phyloP scores from a whole-genome alignment of 2,113 vertebrate genomes.

The Sinosuthora webbiana region DNA sequence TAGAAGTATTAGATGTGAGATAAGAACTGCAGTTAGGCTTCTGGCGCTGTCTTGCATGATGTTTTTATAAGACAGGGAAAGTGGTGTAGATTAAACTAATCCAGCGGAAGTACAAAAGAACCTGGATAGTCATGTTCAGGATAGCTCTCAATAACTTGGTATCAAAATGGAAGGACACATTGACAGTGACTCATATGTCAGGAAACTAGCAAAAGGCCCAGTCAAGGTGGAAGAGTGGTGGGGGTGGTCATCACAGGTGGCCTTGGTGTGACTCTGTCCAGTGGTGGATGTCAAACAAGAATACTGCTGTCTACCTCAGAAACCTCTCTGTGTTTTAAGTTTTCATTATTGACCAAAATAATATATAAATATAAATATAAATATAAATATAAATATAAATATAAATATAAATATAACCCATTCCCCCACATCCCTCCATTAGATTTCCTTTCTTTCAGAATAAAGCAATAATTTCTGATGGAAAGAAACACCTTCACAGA shows the following conservation, averaged over 20 bases:
- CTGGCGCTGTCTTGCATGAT: accelerated
- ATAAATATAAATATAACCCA: not conserved
- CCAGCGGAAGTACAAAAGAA: not conserved
- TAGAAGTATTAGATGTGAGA: constrained; percentile 7
- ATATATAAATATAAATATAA: too few species aligned
- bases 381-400: too few species aligned
- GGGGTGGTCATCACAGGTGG: not conserved
- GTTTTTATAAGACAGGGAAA: not conserved
- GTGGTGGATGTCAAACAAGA: not conserved
- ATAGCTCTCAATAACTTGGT: not conserved
- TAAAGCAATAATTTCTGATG: not conserved
- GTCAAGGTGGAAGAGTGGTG: not conserved
- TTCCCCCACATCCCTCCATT: accelerated
- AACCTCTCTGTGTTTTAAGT: not conserved
- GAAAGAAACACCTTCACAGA: not conserved
- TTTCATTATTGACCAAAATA: not conserved
- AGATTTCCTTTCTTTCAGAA: not conserved
- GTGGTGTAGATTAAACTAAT: not conserved
- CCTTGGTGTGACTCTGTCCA: not conserved
- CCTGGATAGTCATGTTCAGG: not conserved
- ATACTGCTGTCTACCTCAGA: not conserved
- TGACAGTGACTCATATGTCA: not conserved
- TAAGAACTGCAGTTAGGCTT: not conserved
- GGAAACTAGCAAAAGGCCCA: not conserved
- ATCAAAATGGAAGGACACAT: not conserved